Percentiles rank a stretch among this genome's conserved stretches.
Conservation (phyloP, 2,113 vertebrate species). For the Phaetusa simplex region DNA sequence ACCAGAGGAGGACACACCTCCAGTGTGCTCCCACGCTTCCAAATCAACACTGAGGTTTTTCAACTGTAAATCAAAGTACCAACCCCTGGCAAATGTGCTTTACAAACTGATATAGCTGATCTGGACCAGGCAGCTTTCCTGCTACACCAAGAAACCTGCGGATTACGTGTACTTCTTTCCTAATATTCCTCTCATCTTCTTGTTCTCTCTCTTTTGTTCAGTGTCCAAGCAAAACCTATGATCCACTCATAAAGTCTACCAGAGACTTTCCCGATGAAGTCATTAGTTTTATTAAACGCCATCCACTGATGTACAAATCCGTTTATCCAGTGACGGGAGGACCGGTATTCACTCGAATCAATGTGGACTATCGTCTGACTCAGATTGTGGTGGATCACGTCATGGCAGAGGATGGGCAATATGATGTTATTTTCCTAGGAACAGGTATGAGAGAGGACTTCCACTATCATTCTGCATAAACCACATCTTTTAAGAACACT, state of each 20-base stretch:
- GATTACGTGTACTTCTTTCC: background rate
- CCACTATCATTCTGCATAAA: background rate
- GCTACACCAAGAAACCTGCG: background rate
- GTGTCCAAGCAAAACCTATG: constrained; percentile 97
- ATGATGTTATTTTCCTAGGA: constrained; percentile 95
- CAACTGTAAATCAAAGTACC: background rate
- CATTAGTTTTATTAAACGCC: constrained; percentile 89
- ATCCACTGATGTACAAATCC: constrained; percentile 88
- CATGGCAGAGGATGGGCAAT: constrained; percentile 92
- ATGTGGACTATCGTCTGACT: constrained; percentile 89
- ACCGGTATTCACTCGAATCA: constrained; percentile 88
- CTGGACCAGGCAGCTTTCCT: background rate
- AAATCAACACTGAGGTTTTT: background rate
- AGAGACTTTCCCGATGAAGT: constrained; percentile 96
- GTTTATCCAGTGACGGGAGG: constrained; percentile 82
- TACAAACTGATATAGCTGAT: background rate
- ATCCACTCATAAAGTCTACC: constrained; percentile 90
- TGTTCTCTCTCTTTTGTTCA: constrained; percentile 20
- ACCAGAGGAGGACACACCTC: background rate
- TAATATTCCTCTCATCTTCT: background rate
- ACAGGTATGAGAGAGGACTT: constrained; percentile 79
- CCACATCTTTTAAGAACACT: background rate
- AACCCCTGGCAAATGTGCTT: background rate
- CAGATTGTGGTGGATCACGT: constrained; percentile 94
- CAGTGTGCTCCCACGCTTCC: background rate